Evolutionary conservation across 2,888 invertebrate genomes (phyloP).

Genomic region (Tubiluchus corallicola): DNA sequence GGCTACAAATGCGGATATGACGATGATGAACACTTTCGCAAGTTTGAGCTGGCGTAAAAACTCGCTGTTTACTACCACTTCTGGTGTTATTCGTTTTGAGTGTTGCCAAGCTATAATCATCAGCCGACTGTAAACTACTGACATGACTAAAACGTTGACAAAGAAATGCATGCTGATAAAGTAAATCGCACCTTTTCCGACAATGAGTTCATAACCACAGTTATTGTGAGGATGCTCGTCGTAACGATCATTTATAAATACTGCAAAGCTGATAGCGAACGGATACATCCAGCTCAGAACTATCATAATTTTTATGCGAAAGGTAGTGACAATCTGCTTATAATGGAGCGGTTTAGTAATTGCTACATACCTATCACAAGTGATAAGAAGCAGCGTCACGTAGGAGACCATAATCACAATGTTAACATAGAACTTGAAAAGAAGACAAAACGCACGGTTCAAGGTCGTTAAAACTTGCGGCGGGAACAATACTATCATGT

Average conservation of each 20-base stretch:
- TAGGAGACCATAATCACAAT: not conserved
- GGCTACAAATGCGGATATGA: not conserved
- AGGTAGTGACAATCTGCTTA: not conserved
- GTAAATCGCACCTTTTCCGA: not conserved
- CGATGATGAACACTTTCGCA: not conserved
- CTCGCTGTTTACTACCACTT: not conserved
- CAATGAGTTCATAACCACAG: not conserved
- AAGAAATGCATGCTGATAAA: not conserved
- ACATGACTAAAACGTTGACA: not conserved
- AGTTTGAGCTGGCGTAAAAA: not conserved
- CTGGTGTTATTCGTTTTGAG: not conserved
- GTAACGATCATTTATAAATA: not conserved
- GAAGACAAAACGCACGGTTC: not conserved
- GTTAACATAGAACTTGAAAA: not conserved
- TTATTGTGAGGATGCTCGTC: not conserved
- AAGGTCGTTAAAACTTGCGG: not conserved
- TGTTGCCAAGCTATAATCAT: not conserved
- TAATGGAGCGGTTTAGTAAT: not conserved
- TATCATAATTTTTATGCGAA: not conserved
- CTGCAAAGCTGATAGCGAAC: not conserved
- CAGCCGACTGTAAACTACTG: not conserved
- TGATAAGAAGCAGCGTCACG: not conserved
- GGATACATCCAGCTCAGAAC: not conserved
- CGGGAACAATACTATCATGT: not conserved
- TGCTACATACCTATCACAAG: not conserved